Evolutionary conservation across 2,113 vertebrate genomes (phyloP).

Genomic region (Elephantulus edwardii): DNA sequence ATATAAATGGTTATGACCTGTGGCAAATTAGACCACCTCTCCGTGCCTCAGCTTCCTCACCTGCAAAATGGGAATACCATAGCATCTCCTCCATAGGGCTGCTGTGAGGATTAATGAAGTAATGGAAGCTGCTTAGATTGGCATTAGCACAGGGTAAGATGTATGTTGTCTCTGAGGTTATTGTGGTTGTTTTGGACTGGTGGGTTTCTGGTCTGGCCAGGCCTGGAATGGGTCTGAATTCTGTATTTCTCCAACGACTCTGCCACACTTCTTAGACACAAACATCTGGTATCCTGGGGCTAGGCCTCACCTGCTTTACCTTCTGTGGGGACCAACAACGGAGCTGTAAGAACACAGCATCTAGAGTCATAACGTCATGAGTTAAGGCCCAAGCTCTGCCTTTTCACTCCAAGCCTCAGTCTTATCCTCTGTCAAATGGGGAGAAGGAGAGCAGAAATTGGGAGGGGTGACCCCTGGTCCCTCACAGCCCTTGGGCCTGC

Average conservation of each 20-base stretch:
- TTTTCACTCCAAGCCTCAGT: background rate
- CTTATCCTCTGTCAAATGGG: background rate
- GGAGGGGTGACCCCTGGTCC: background rate
- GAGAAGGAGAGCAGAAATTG: background rate
- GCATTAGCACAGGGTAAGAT: background rate
- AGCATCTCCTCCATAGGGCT: background rate
- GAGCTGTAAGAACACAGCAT: background rate
- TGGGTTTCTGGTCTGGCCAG: background rate
- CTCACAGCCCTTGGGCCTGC: background rate
- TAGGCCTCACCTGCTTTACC: background rate
- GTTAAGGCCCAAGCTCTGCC: background rate
- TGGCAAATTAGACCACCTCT: background rate
- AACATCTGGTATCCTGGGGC: background rate
- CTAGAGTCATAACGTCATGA: background rate
- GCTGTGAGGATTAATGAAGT: background rate
- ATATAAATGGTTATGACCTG: background rate
- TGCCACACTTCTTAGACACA: background rate
- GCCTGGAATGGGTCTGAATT: background rate
- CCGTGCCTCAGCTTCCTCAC: background rate
- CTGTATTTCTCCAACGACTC: background rate
- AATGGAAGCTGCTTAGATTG: background rate
- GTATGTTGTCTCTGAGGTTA: accelerated
- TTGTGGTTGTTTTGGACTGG: background rate
- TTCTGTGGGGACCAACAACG: background rate
- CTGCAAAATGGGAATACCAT: background rate